Percentiles rank a stretch among this genome's conserved stretches.
Evolutionary conservation across 2,113 vertebrate species (phyloP).

Genomic region (Larimichthys polyactis): DNA sequence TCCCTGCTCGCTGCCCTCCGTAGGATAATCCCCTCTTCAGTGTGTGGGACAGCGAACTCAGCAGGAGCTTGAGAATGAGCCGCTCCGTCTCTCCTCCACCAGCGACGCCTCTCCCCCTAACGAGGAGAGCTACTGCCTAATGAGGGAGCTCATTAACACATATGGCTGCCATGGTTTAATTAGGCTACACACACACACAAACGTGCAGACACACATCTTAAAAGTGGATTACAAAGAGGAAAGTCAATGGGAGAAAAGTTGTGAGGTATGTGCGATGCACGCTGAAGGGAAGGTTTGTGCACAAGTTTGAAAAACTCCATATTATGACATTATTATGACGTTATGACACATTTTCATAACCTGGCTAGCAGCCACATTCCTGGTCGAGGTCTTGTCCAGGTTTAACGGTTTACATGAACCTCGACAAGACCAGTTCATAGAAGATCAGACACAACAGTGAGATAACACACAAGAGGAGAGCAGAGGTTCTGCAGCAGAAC

Average conservation of each 20-base stretch:
- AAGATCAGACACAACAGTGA: background rate
- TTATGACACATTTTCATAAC: background rate
- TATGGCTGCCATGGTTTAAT: constrained; percentile 91
- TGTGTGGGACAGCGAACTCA: constrained; percentile 80
- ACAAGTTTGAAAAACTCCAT: background rate
- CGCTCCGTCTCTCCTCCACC: constrained; percentile 64
- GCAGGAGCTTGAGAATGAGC: constrained; percentile 79
- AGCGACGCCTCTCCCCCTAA: constrained; percentile 83
- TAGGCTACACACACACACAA: constrained; percentile 77
- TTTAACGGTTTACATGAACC: constrained; percentile 31
- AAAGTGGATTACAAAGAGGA: constrained; percentile 36
- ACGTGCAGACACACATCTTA: constrained; percentile 8
- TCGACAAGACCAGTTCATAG: constrained; percentile 4
- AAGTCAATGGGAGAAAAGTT: constrained; percentile 54
- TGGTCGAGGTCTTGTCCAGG: constrained; percentile 21
- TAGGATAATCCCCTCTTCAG: constrained; percentile 67
- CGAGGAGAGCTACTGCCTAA: constrained; percentile 89
- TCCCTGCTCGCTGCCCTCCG: constrained; percentile 33
- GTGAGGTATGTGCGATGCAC: constrained; percentile 30
- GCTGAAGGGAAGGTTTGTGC: constrained; percentile 14
- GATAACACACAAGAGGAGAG: background rate
- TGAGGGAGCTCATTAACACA: constrained; percentile 93
- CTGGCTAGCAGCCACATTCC: constrained; percentile 2
- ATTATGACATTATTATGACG: too few relatives aligned
- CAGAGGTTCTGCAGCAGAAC: background rate